Evolutionary conservation across 2,888 invertebrate genomes (phyloP).

Genomic region (Noctua janthina): DNA sequence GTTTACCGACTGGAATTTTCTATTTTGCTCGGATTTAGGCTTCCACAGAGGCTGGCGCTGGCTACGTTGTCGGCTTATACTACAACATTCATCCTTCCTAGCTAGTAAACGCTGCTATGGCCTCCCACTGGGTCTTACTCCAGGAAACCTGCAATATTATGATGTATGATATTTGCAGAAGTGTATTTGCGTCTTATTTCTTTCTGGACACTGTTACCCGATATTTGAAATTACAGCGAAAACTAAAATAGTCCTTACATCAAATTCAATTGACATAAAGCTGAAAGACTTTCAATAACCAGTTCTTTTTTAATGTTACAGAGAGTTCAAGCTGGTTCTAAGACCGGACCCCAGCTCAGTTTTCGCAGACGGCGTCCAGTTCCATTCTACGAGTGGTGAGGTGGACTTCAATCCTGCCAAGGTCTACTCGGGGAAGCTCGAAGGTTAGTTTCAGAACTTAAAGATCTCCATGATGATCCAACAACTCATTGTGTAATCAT

Average conservation of each 20-base stretch:
- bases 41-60: neutral
- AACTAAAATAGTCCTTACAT: conserved; percentile 1
- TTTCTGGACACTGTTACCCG: neutral
- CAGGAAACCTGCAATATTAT: conserved; percentile 12
- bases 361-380: conserved; percentile 94
- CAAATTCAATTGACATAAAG: neutral
- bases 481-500: neutral
- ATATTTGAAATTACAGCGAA: neutral
- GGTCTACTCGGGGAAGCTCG: conserved; percentile 94
- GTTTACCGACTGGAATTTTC: neutral
- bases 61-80: neutral
- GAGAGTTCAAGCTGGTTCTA: conserved; percentile 94
- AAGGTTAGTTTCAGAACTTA: conserved; percentile 89
- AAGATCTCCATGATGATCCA: no score
- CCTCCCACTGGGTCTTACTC: conserved; percentile 4
- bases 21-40: conserved; percentile 21
- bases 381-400: conserved; percentile 93
- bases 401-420: conserved; percentile 93
- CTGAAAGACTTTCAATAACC: neutral
- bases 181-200: conserved; percentile 3
- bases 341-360: conserved; percentile 93
- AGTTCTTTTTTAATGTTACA: conserved; percentile 83
- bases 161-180: conserved; percentile 3
- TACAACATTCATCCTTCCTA: conserved; percentile 18
- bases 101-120: conserved; percentile 9